Evolutionary conservation across 2,113 vertebrate genomes (phyloP).

Genomic region (Pycnonotus jocosus): DNA sequence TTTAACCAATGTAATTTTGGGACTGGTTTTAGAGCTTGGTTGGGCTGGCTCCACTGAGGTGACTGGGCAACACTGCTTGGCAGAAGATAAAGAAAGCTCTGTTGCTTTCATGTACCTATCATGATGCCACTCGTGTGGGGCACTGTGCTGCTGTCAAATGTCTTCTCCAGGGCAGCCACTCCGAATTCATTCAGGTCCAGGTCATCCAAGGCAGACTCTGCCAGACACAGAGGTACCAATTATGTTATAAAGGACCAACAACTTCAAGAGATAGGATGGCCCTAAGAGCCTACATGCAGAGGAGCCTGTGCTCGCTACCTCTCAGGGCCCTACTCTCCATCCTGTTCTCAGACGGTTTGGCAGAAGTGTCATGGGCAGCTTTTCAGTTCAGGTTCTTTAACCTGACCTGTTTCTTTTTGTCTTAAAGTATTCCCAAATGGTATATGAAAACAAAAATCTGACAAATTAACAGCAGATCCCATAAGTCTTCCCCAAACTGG

Average conservation of each 20-base stretch:
- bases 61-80: constrained; percentile 70
- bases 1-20: constrained; percentile 6
- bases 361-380: constrained; percentile 36
- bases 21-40: constrained; percentile 28
- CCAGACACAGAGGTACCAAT: constrained; percentile 62
- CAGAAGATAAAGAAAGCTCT: constrained; percentile 74
- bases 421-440: not conserved
- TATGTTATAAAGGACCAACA: constrained; percentile 73
- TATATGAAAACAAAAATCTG: not conserved
- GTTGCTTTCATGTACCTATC: constrained; percentile 80
- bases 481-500: constrained; percentile 18
- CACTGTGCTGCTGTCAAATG: constrained; percentile 84
- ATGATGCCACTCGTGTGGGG: constrained; percentile 84
- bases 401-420: not conserved
- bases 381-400: not conserved
- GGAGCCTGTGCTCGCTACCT: constrained; percentile 43
- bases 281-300: constrained; percentile 71
- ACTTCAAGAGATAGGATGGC: constrained; percentile 69
- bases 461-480: constrained; percentile 23
- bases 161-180: constrained; percentile 92
- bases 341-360: constrained; percentile 2
- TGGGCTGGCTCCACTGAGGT: constrained; percentile 65
- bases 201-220: constrained; percentile 94
- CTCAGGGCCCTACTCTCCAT: constrained; percentile 27
- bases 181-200: constrained; percentile 96